Conservation (phyloP, 2,113 vertebrate genomes). For the Labeo rohita region DNA sequence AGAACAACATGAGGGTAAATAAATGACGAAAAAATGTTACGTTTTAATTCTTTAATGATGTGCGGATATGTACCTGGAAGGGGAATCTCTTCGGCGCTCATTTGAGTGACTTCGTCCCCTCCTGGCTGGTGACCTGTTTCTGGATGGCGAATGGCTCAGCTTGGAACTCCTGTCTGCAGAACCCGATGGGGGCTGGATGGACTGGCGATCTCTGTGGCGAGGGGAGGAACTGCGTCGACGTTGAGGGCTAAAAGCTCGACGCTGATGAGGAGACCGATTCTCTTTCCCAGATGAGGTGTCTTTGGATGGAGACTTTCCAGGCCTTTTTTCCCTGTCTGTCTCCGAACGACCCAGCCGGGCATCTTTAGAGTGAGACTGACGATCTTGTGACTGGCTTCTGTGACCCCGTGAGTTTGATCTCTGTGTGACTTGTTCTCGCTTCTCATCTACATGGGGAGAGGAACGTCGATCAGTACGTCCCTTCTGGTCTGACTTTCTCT, state of each 20-base stretch:
- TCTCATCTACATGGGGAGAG: constrained; percentile 68
- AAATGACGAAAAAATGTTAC: not conserved
- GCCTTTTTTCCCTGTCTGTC: constrained; percentile 85
- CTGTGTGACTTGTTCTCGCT: constrained; percentile 66
- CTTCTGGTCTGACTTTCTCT: constrained; percentile 45
- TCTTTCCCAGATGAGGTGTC: constrained; percentile 97
- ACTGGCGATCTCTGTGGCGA: constrained; percentile 77
- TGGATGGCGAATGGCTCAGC: constrained; percentile 86
- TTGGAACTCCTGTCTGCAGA: constrained; percentile 81
- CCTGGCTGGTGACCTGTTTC: constrained; percentile 82
- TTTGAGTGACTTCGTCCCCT: constrained; percentile 88
- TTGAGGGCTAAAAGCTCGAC: constrained; percentile 76
- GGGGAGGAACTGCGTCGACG: constrained; percentile 89
- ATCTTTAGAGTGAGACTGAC: constrained; percentile 50
- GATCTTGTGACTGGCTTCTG: constrained; percentile 72
- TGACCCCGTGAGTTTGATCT: constrained; percentile 84
- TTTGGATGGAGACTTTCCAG: constrained; percentile 93
- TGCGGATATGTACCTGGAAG: constrained; percentile 76
- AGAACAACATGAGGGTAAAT: not conserved
- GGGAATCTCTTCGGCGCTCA: constrained; percentile 90
- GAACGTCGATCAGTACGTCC: constrained; percentile 65
- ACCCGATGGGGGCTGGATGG: constrained; percentile 73
- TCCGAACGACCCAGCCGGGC: constrained; percentile 81
- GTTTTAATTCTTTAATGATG: not conserved
- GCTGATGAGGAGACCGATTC: constrained; percentile 89